These are phyloP conservation scores for Salvelinus sp. DNA, from an alignment of 2,113 vertebrate species.

Conservation along the genomic window DNA sequence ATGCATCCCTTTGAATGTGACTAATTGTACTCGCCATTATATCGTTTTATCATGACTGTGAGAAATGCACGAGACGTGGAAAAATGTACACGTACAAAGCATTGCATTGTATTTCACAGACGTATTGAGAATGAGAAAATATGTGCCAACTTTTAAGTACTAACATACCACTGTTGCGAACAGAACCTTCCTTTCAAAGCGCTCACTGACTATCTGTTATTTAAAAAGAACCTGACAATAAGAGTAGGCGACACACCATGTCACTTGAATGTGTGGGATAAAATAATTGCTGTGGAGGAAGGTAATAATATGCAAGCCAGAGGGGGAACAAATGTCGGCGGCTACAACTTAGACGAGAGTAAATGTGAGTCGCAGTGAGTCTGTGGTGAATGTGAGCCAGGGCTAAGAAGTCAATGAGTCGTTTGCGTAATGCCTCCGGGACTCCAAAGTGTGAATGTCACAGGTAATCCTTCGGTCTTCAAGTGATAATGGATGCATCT, in stretches of 20 bases:
- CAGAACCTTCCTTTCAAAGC: not conserved
- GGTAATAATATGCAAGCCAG: not conserved
- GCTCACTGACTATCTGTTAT: not conserved
- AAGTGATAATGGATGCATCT: constrained; percentile 14
- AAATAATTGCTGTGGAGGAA: not conserved
- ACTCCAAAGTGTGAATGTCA: constrained; percentile 12
- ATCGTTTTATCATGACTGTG: not conserved
- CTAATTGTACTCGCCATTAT: not conserved
- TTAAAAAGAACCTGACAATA: not conserved
- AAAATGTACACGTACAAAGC: not conserved
- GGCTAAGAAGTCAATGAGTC: constrained; percentile 7
- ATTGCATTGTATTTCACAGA: no score
- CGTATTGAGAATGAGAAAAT: not conserved
- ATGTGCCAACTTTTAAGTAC: not conserved
- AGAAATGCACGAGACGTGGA: not conserved
- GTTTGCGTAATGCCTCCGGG: not conserved
- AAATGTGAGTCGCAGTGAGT: not conserved
- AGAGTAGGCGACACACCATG: constrained; percentile 3
- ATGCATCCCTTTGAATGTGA: not conserved
- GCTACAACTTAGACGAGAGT: not conserved
- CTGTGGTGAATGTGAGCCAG: not conserved
- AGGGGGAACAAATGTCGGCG: not conserved
- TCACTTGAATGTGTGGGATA: constrained; percentile 1
- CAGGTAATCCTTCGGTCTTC: constrained; percentile 15
- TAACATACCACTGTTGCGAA: not conserved